A percentile compares a stretch with the other conserved stretches of the same genome.
Conservation (phyloP, 2,888 invertebrate species). For the Yponomeuta evonymella region DNA sequence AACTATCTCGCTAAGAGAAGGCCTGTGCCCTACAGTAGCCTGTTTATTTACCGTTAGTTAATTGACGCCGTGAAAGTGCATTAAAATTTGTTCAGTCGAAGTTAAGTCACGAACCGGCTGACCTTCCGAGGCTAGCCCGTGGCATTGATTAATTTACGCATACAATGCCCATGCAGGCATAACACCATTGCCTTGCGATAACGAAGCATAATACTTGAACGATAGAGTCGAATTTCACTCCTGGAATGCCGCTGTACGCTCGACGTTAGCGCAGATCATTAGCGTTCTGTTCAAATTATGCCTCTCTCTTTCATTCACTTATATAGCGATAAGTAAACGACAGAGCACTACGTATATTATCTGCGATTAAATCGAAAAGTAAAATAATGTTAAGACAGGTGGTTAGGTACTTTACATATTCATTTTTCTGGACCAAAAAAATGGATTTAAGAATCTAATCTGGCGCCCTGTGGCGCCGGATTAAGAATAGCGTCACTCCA, state of each 20-base stretch:
- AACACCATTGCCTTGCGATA: slow-evolving; percentile 30
- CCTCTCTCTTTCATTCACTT: not conserved
- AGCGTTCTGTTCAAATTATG: slow-evolving; percentile 45
- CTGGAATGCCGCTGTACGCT: slow-evolving; percentile 27
- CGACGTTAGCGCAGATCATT: slow-evolving; percentile 54
- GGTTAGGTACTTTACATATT: too few relatives aligned
- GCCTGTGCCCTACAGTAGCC: too few relatives aligned
- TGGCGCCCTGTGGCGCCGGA: too few relatives aligned
- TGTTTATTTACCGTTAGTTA: not conserved
- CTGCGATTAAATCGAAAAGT: too few relatives aligned
- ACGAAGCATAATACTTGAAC: slow-evolving; percentile 32
- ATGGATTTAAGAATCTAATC: too few relatives aligned
- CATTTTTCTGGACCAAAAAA: too few relatives aligned
- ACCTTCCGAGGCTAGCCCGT: slow-evolving; percentile 59
- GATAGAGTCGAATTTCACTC: slow-evolving; percentile 44
- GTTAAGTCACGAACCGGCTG: slow-evolving; percentile 42
- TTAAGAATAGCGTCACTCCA: too few relatives aligned
- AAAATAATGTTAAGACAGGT: too few relatives aligned
- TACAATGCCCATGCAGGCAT: slow-evolving; percentile 59
- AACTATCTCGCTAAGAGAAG: too few relatives aligned
- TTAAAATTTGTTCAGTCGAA: slow-evolving; percentile 24
- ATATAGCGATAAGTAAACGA: not conserved
- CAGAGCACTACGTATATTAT: not conserved
- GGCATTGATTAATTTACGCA: slow-evolving; percentile 68
- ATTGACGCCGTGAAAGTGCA: slow-evolving; percentile 3